Evolutionary conservation across 2,888 invertebrate species (phyloP), one percentile per base, ranked within the genome.

Genomic region (Conistra vaccinii): DNA sequence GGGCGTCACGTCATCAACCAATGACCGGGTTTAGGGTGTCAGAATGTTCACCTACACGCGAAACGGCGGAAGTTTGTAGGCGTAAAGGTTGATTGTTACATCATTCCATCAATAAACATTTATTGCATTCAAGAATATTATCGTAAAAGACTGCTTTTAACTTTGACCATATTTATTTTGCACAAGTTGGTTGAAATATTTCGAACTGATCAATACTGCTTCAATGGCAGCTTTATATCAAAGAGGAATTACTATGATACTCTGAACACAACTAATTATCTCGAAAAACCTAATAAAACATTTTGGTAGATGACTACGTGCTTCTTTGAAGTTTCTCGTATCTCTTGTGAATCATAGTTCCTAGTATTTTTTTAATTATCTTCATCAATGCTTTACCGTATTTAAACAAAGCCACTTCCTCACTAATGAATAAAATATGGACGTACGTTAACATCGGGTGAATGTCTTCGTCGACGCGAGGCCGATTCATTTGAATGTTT

Each of bases 41-140:
- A 85, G 89, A 90, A 87, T 85, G 89, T 91, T 92, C 93, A 91
- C 93, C 90, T 89, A 91, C 91, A 86, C 87, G 73, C 66, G 76
- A 76, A 76, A 86, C 78, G 83, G 86, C 89, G 90, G 89, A 91
- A 90, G 88, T 87, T 65, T 79, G 95, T 94, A 90, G 94, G 95
- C 88, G 95, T 92, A 90, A 94, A 95, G 94, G 95, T 94, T 93
- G 91, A 86, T 81, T 85, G 88, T 94, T 94, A 93, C 94, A 93
- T 94, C 94, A 94, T 89, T 85, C 76, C 78, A 57, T 80, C 78
- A 78, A 53, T 78, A 87, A 81, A 88, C 76, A 82, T n/a, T n/a
- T 83, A 72, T 78, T 85, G 69, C 71, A 89, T 85, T 84, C 76
- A 76, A 74, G 69, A 69, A 69, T 86, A 74, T 80, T 78, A 76